Percentiles rank a stretch among this genome's conserved stretches.
Conservation (phyloP, 2,113 vertebrate genomes). For the Leucosticte australis region DNA sequence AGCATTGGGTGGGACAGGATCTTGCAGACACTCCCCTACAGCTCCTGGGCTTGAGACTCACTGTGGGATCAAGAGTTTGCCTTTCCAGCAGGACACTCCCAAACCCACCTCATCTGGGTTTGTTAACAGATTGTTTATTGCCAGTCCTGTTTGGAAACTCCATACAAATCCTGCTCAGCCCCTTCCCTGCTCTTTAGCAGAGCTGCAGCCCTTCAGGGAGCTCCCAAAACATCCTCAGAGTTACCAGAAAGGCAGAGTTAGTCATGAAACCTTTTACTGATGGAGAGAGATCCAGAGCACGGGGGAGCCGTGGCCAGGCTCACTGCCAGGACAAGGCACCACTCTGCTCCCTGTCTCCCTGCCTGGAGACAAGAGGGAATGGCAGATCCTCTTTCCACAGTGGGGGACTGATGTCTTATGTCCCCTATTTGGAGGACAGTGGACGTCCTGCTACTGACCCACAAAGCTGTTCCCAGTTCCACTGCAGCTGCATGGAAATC, state of each 20-base stretch:
- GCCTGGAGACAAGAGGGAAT: background rate
- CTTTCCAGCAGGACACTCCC: constrained; percentile 39
- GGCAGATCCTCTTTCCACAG: background rate
- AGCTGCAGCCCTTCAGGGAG: background rate
- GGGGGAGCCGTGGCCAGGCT: background rate
- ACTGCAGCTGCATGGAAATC: background rate
- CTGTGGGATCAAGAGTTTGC: constrained; percentile 6
- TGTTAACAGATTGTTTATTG: background rate
- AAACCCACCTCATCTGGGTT: background rate
- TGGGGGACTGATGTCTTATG: background rate
- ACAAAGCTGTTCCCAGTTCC: background rate
- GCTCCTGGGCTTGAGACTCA: background rate
- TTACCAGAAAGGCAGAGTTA: background rate
- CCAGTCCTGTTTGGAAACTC: background rate
- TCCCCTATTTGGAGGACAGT: background rate
- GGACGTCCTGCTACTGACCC: background rate
- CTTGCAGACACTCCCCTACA: background rate
- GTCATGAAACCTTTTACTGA: background rate
- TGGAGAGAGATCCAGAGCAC: background rate
- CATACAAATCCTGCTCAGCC: background rate
- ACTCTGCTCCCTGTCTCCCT: background rate
- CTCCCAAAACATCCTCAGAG: background rate
- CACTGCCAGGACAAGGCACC: background rate
- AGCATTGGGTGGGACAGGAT: constrained; percentile 17
- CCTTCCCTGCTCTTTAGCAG: background rate